phyloP scores from a whole-genome alignment of 2,888 invertebrate genomes.

The Pristionchus fissidentatus region DNA sequence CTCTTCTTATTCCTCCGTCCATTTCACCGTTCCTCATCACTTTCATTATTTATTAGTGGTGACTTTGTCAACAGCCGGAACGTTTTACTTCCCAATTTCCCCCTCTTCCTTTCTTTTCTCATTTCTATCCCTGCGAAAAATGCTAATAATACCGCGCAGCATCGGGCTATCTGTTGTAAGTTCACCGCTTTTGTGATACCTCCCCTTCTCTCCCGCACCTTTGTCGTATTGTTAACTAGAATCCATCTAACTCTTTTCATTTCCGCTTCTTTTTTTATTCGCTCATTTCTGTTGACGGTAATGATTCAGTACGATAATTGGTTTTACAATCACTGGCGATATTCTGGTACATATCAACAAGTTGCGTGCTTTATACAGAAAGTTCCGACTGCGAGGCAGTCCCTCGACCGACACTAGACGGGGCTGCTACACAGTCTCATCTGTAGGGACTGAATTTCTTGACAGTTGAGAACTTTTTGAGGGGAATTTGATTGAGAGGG shows the following conservation, averaged over 20 bases:
- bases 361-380: constrained; percentile 42
- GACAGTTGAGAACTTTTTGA: constrained; percentile 25
- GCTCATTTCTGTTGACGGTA: constrained; percentile 37
- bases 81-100: constrained; percentile 31
- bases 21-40: constrained; percentile 20
- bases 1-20: background rate
- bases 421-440: constrained; percentile 17
- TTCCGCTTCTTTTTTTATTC: constrained; percentile 5
- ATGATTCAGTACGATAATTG: constrained; percentile 18
- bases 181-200: constrained; percentile 40
- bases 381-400: constrained; percentile 3
- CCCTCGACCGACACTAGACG: background rate
- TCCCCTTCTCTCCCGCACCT: constrained; percentile 3
- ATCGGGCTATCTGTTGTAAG: constrained; percentile 44
- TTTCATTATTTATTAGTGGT: background rate
- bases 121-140: constrained; percentile 23
- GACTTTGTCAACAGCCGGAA: constrained; percentile 33
- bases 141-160: constrained; percentile 42
- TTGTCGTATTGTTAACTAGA: constrained; percentile 12
- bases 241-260: constrained; percentile 9
- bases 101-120: background rate
- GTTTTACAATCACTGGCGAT: constrained; percentile 11
- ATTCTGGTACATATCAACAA: background rate
- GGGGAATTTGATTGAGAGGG: constrained; percentile 44
- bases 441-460: constrained; percentile 34